Conservation (phyloP, 1,140 invertebrate genomes). For the Cydia fagiglandana region DNA sequence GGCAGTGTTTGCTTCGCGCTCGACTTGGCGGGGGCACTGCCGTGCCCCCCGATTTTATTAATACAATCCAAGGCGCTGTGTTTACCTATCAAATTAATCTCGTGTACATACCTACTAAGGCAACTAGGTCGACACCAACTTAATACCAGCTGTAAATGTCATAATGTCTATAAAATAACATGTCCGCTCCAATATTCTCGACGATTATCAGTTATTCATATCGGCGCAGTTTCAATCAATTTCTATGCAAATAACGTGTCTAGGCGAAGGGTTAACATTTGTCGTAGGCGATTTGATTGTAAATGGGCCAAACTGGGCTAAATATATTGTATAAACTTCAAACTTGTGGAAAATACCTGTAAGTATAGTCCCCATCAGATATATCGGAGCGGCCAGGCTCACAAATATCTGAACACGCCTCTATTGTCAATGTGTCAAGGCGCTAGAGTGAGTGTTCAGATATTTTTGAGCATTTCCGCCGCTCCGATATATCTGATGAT, state of each 20-base stretch:
- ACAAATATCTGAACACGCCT: too few species aligned
- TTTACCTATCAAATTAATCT: background rate
- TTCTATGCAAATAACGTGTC: constrained; percentile 44
- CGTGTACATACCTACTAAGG: background rate
- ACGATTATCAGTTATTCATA: constrained; percentile 30
- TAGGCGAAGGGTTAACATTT: constrained; percentile 4
- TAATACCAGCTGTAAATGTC: constrained; percentile 17
- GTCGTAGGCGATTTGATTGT: background rate
- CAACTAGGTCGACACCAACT: background rate
- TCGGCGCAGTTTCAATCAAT: constrained; percentile 43
- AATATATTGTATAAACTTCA: background rate
- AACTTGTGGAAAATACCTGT: background rate
- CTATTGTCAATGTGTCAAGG: too few species aligned
- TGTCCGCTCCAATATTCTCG: constrained; percentile 38
- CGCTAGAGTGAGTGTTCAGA: too few species aligned
- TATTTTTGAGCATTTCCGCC: too few species aligned
- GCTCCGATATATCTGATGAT: too few species aligned
- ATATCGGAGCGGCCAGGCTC: too few species aligned
- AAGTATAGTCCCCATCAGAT: too few species aligned
- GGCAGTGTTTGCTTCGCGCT: too few species aligned
- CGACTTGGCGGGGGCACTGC: too few species aligned
- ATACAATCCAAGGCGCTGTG: too few species aligned
- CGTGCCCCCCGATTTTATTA: too few species aligned
- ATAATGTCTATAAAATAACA: constrained; percentile 6
- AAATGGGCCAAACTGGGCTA: background rate